Conservation (phyloP, 2,888 invertebrate genomes). For the Noctua comes region DNA sequence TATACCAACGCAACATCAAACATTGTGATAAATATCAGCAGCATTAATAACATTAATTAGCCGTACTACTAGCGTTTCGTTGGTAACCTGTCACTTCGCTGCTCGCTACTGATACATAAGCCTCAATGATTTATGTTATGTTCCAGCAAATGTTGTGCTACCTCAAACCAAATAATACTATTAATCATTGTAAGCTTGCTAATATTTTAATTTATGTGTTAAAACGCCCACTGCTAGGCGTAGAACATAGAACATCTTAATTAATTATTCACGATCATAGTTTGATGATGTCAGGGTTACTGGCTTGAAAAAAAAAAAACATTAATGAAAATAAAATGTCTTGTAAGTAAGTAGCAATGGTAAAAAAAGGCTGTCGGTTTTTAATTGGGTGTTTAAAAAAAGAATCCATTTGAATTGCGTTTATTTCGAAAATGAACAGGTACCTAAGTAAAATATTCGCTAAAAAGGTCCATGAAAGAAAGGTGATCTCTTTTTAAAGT, state of each 20-base stretch:
- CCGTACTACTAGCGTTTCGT: constrained; percentile 22
- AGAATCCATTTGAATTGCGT: not conserved
- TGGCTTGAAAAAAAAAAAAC: not conserved
- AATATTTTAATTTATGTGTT: constrained; percentile 34
- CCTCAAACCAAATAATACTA: constrained; percentile 2
- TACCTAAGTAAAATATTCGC: too few species aligned
- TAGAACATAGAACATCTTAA: constrained; percentile 24
- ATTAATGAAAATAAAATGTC: not conserved
- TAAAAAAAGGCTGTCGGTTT: not conserved
- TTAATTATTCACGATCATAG: constrained; percentile 28
- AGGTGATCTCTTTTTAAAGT: too few species aligned
- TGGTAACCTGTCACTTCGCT: constrained; percentile 37
- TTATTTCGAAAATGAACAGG: not conserved
- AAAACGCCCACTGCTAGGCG: constrained; percentile 41
- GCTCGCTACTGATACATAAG: constrained; percentile 17
- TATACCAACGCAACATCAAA: not conserved
- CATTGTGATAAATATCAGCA: constrained; percentile 11
- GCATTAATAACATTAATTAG: constrained; percentile 29
- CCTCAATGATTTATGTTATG: constrained; percentile 37
- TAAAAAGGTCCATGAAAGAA: too few species aligned
- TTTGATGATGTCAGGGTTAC: constrained; percentile 24
- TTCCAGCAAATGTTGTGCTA: constrained; percentile 28
- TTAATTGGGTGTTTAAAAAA: not conserved
- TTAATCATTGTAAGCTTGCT: constrained; percentile 48
- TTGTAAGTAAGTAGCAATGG: not conserved